phyloP scores from a whole-genome alignment of 2,797 vertebrate genomes.

The Anomalospiza imberbis region DNA sequence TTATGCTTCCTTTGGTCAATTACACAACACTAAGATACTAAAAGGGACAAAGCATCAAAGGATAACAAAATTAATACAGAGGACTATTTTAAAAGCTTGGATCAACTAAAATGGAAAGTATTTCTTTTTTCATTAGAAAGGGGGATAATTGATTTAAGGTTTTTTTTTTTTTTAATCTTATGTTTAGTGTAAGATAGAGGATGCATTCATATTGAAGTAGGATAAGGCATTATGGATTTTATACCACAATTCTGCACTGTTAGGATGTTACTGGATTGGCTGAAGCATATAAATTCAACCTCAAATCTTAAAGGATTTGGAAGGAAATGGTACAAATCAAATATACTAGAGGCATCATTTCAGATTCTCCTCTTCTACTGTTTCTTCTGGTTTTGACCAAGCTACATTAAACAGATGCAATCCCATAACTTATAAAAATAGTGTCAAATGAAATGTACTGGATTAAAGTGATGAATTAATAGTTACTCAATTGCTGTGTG shows the following conservation, averaged over 20 bases:
- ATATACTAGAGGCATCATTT: background rate
- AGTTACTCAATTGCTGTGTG: background rate
- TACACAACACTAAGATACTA: background rate
- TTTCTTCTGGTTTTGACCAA: background rate
- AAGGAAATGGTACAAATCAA: background rate
- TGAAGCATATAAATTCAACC: background rate
- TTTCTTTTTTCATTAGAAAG: background rate
- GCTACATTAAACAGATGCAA: background rate
- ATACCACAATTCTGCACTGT: background rate
- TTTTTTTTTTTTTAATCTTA: background rate
- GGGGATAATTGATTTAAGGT: background rate
- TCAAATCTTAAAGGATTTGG: background rate
- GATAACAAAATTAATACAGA: background rate
- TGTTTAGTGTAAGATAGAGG: background rate
- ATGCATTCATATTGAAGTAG: background rate
- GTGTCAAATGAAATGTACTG: background rate
- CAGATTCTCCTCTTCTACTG: background rate
- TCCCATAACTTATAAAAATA: background rate
- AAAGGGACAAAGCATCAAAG: background rate
- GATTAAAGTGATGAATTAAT: background rate
- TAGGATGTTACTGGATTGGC: background rate
- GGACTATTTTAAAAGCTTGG: background rate
- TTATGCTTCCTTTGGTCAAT: background rate
- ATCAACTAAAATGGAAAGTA: background rate
- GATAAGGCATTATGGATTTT: background rate